Percentiles rank a stretch among this genome's conserved stretches.
These are phyloP conservation scores for Hippolais icterina DNA, from an alignment of 2,113 vertebrate species.

Conservation along the genomic window DNA sequence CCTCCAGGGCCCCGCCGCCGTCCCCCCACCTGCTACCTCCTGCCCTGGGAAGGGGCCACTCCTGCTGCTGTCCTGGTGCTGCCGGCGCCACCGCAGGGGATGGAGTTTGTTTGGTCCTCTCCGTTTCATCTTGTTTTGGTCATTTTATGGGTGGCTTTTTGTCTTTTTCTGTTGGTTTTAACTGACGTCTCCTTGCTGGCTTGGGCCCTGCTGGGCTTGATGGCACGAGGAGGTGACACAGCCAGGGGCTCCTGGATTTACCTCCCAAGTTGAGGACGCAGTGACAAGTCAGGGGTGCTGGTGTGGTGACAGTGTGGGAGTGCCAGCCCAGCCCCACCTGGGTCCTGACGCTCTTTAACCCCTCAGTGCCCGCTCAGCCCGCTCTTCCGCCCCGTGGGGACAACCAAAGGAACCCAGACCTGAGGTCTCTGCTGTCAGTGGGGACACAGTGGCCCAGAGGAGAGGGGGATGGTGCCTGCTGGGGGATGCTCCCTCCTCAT, in stretches of 20 bases:
- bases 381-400: not conserved
- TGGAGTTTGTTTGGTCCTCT: not conserved
- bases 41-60: not conserved
- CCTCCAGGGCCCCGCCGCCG: not conserved
- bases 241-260: not conserved
- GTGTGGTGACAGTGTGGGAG: not conserved
- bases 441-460: not conserved
- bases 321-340: not conserved
- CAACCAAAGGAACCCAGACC: not conserved
- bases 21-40: not conserved
- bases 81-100: not conserved
- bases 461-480: not conserved
- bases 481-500: not conserved
- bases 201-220: not conserved
- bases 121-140: not conserved
- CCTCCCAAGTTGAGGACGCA: rapidly evolving
- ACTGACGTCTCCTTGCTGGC: not conserved
- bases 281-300: not conserved
- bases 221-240: not conserved
- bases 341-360: not conserved
- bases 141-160: not conserved
- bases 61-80: not conserved
- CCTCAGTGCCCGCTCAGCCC: not conserved
- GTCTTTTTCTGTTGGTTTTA: not conserved
- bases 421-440: not conserved